A percentile compares a stretch with the other conserved stretches of the same genome.
These are phyloP conservation scores for Ammospiza caudacuta DNA, from an alignment of 2,113 vertebrate genomes.

Conservation along the genomic window DNA sequence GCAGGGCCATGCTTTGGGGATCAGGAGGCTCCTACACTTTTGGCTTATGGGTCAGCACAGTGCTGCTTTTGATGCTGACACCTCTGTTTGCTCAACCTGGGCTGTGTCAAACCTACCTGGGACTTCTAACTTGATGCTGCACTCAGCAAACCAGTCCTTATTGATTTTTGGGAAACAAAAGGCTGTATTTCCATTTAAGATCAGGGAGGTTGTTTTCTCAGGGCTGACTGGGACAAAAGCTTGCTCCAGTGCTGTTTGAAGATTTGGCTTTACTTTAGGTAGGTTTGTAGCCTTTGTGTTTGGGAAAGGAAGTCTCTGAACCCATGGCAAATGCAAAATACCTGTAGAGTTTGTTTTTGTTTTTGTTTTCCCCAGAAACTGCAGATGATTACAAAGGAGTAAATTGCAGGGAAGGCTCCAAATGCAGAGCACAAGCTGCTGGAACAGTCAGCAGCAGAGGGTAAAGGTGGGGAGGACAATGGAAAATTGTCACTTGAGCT, in stretches of 20 bases:
- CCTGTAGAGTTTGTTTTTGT: background rate
- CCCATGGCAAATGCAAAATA: background rate
- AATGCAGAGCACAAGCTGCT: background rate
- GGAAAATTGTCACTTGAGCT: background rate
- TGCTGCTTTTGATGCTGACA: background rate
- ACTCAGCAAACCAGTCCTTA: background rate
- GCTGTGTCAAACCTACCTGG: background rate
- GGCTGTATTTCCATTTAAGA: background rate
- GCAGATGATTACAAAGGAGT: fast-evolving
- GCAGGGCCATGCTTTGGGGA: background rate
- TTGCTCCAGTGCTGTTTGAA: background rate
- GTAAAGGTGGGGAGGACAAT: background rate
- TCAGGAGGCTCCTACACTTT: fast-evolving
- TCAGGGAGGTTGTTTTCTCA: background rate
- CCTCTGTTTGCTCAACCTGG: background rate
- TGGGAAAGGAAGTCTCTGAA: background rate
- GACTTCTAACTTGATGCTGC: background rate
- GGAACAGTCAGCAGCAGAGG: background rate
- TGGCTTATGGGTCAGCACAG: fast-evolving
- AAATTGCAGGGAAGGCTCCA: background rate
- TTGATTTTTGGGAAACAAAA: background rate
- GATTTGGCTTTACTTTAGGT: background rate
- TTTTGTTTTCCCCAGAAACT: background rate
- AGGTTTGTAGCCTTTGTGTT: background rate
- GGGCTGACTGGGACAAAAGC: background rate